A percentile compares a stretch with the other conserved stretches of the same genome.
Conservation (phyloP, 1,140 invertebrate species). For the Drosophila chauvacae region DNA sequence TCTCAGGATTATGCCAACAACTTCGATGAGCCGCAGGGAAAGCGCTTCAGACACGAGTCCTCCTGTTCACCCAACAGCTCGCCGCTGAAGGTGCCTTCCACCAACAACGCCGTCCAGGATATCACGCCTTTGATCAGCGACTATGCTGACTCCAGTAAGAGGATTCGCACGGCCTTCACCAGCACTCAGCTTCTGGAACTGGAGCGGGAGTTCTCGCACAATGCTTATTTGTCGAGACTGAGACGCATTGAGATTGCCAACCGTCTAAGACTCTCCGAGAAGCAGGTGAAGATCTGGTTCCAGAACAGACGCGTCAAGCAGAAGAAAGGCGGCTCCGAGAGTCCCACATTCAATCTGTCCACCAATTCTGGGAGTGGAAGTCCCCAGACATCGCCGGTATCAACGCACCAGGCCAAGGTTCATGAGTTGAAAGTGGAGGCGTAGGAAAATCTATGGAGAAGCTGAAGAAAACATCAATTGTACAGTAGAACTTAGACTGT, state of each 20-base stretch:
- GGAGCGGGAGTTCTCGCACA: conserved; percentile 95
- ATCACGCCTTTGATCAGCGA: conserved; percentile 85
- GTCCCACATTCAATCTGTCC: conserved; percentile 76
- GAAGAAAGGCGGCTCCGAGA: conserved; percentile 91
- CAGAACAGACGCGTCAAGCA: conserved; percentile 96
- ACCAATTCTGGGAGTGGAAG: conserved; percentile 56
- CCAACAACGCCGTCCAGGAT: conserved; percentile 86
- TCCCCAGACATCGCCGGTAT: conserved; percentile 52
- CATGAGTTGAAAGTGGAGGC: conserved; percentile 55
- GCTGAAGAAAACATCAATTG: conserved; percentile 9
- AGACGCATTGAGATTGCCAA: conserved; percentile 96
- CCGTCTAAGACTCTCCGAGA: conserved; percentile 93
- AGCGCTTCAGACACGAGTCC: conserved; percentile 73
- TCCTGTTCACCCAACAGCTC: conserved; percentile 79
- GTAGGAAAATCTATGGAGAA: conserved; percentile 4
- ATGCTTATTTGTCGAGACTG: conserved; percentile 95
- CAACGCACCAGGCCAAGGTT: conserved; percentile 25
- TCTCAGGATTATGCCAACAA: conserved; percentile 61
- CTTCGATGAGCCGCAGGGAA: conserved; percentile 62
- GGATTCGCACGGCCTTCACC: conserved; percentile 96
- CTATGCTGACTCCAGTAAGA: conserved; percentile 88
- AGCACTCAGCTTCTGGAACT: conserved; percentile 95
- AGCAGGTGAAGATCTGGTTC: conserved; percentile 98
- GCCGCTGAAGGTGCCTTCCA: conserved; percentile 83
- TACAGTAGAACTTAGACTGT: conserved; percentile 43